A percentile compares a stretch with the other conserved stretches of the same genome.
phyloP scores from a whole-genome alignment of 2,888 invertebrate genomes.

The Argyra leucocephala region DNA sequence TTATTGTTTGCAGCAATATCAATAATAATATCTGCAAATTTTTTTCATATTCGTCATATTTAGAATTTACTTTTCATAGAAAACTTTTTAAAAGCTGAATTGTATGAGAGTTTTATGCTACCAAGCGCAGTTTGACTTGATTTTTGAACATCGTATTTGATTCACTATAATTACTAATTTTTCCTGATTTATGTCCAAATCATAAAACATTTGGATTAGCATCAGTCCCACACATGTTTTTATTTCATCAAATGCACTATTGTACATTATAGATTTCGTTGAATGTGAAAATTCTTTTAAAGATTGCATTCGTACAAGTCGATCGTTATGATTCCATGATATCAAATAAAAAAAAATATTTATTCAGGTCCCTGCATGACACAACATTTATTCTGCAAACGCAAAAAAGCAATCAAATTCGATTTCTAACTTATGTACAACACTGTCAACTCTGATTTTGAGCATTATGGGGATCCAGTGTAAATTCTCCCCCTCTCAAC shows the following conservation, averaged over 20 bases:
- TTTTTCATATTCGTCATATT: slow-evolving; percentile 23
- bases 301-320: slow-evolving; percentile 60
- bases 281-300: slow-evolving; percentile 50
- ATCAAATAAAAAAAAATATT: slow-evolving; percentile 56
- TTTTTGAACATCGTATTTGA: slow-evolving; percentile 32
- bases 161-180: slow-evolving; percentile 51
- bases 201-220: slow-evolving; percentile 58
- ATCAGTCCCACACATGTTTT: slow-evolving; percentile 48
- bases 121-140: slow-evolving; percentile 36
- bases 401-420: slow-evolving; percentile 54
- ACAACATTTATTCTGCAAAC: slow-evolving; percentile 42
- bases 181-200: slow-evolving; percentile 65
- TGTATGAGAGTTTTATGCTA: slow-evolving; percentile 38
- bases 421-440: slow-evolving; percentile 37
- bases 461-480: slow-evolving; percentile 68
- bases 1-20: slow-evolving; percentile 8
- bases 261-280: slow-evolving; percentile 53
- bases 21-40: slow-evolving; percentile 19
- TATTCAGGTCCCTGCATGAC: slow-evolving; percentile 41
- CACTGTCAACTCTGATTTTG: slow-evolving; percentile 49
- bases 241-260: slow-evolving; percentile 53
- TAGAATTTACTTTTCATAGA: slow-evolving; percentile 28
- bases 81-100: slow-evolving; percentile 41
- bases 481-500: slow-evolving; percentile 71
- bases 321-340: slow-evolving; percentile 68